Conservation (phyloP, 2,797 vertebrate genomes). For the Malacoraja senta region DNA sequence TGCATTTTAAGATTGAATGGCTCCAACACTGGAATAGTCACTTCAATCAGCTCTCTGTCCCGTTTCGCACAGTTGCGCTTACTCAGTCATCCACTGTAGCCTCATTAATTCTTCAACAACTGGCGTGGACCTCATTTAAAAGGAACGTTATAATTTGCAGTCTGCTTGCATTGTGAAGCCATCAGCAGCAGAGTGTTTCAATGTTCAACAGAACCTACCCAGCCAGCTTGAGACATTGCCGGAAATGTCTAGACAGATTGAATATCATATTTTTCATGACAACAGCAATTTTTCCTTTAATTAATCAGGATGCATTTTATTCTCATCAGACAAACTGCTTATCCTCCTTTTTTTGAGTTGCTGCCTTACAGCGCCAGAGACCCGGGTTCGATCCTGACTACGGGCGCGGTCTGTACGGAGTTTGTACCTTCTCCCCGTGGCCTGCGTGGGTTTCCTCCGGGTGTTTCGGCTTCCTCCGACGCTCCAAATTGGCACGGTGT, state of each 20-base stretch:
- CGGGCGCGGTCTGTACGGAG: too few relatives aligned
- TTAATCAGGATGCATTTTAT: conserved; percentile 12
- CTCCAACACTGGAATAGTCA: conserved; percentile 23
- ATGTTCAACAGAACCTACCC: conserved; percentile 5
- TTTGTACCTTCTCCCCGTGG: too few relatives aligned
- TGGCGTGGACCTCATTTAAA: conserved; percentile 21
- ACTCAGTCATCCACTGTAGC: conserved; percentile 36
- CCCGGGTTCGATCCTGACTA: too few relatives aligned
- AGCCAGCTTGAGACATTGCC: conserved; percentile 19
- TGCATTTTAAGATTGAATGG: conserved; percentile 13
- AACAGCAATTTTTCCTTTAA: background rate
- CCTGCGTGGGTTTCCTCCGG: too few relatives aligned
- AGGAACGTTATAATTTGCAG: conserved; percentile 33
- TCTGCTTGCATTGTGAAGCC: conserved; percentile 28
- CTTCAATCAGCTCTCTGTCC: conserved; percentile 36
- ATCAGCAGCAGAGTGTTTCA: conserved; percentile 22
- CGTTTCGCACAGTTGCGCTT: conserved; percentile 15
- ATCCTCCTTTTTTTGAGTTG: too few relatives aligned
- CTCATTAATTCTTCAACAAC: conserved; percentile 35
- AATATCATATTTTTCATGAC: conserved; percentile 34
- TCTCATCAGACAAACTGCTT: background rate
- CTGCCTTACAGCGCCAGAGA: too few relatives aligned
- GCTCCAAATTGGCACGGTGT: too few relatives aligned
- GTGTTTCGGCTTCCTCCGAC: too few relatives aligned
- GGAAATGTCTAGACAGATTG: conserved; percentile 17